phyloP scores from a whole-genome alignment of 2,888 invertebrate genomes.

The Andrena bicolor region DNA sequence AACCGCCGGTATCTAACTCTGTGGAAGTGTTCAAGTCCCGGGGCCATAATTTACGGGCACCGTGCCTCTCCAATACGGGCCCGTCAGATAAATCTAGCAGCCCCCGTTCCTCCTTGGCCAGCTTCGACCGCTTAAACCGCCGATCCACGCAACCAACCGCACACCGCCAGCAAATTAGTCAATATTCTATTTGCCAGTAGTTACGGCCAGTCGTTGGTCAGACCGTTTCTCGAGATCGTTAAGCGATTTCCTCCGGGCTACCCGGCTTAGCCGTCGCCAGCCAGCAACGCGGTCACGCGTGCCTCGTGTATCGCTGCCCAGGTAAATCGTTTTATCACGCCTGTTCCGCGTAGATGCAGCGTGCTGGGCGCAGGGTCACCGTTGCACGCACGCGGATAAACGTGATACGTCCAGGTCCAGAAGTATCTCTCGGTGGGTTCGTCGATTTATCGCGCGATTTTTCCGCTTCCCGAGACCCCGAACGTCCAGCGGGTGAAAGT shows the following conservation, averaged over 20 bases:
- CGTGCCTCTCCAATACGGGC: slow-evolving; percentile 30
- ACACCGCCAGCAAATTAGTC: slow-evolving; percentile 56
- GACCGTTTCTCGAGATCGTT: slow-evolving; percentile 33
- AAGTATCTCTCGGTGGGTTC: not conserved
- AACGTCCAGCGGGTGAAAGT: too few relatives aligned
- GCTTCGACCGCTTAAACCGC: slow-evolving; percentile 3
- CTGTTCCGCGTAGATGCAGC: slow-evolving; percentile 1
- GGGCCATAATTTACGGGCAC: slow-evolving; percentile 61
- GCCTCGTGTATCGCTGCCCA: slow-evolving; percentile 6
- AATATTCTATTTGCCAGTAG: slow-evolving; percentile 55
- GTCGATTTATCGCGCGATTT: slow-evolving; percentile 4
- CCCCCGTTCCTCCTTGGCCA: slow-evolving; percentile 13
- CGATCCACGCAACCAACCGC: slow-evolving; percentile 44
- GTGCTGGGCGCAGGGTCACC: not conserved
- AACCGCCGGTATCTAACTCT: slow-evolving; percentile 62
- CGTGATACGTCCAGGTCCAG: slow-evolving; percentile 18
- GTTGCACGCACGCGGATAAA: slow-evolving; percentile 15
- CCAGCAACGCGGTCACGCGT: slow-evolving; percentile 13
- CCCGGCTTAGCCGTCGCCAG: not conserved
- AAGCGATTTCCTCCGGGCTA: slow-evolving; percentile 21
- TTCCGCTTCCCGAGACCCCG: not conserved
- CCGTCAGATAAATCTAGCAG: slow-evolving; percentile 63
- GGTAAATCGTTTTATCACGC: slow-evolving; percentile 32
- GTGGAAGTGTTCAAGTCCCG: slow-evolving; percentile 23
- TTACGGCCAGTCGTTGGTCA: slow-evolving; percentile 18